These are phyloP conservation scores for Donacobius atricapilla DNA, from an alignment of 2,113 vertebrate species.

Conservation along the genomic window DNA sequence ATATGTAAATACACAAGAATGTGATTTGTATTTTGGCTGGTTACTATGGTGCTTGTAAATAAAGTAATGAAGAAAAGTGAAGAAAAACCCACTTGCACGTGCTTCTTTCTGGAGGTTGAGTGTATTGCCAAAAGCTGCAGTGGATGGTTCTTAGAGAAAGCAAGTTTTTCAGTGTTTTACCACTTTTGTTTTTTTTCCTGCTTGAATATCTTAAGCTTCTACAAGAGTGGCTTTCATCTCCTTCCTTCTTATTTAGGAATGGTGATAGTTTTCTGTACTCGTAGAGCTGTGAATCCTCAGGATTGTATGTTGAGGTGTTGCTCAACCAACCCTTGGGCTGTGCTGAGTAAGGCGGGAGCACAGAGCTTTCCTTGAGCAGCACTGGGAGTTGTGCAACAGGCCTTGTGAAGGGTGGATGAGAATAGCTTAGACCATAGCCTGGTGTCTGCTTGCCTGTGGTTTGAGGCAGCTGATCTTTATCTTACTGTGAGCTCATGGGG, in stretches of 20 bases:
- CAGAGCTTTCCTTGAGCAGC: background rate
- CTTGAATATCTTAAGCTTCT: background rate
- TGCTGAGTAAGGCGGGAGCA: background rate
- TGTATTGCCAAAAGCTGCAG: background rate
- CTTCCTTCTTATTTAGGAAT: background rate
- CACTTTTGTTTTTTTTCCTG: rapidly evolving
- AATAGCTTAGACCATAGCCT: background rate
- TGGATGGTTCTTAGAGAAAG: background rate
- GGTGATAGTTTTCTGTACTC: background rate
- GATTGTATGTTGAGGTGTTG: background rate
- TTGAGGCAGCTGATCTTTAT: background rate
- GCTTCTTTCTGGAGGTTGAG: background rate
- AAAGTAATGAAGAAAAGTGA: background rate
- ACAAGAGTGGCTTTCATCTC: background rate
- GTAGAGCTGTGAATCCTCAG: background rate
- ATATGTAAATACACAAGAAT: background rate
- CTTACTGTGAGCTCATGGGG: background rate
- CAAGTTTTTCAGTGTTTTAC: background rate
- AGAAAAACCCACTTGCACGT: background rate
- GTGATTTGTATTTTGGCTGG: background rate
- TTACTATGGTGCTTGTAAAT: background rate
- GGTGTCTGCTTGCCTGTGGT: background rate
- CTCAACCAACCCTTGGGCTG: background rate
- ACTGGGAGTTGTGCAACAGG: background rate
- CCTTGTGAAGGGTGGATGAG: background rate